Percentiles rank a stretch among this genome's conserved stretches.
Conservation (phyloP, 35 echinoderm and acorn worm genomes). For the Eucidaris tribuloides region DNA sequence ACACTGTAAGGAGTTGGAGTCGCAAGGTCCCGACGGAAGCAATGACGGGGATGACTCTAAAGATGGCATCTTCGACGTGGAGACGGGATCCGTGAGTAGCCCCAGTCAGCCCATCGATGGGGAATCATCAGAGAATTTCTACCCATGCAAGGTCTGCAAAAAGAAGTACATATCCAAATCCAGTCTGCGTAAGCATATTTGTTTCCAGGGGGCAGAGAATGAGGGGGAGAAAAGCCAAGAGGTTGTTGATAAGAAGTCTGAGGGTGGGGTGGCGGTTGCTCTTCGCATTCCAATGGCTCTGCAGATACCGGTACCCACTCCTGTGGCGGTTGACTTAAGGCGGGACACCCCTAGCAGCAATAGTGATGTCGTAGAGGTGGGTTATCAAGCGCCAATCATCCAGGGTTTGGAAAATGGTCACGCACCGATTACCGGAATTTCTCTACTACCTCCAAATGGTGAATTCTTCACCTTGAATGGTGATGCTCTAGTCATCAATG, state of each 20-base stretch:
- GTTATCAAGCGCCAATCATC: neutral
- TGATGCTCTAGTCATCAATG: conserved; percentile 25
- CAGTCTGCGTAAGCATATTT: conserved; percentile 88
- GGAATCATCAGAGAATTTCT: conserved; percentile 64
- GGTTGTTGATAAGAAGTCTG: neutral
- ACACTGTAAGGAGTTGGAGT: conserved; percentile 28
- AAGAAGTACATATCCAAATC: conserved; percentile 81
- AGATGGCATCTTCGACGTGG: conserved; percentile 25
- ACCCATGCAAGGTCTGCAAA: conserved; percentile 87
- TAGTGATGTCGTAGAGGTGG: conserved; percentile 16
- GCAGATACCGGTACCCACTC: conserved; percentile 27
- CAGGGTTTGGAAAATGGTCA: neutral
- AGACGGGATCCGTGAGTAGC: conserved; percentile 37
- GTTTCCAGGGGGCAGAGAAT: conserved; percentile 21
- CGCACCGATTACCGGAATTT: neutral
- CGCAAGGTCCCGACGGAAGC: neutral
- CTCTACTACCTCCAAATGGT: neutral
- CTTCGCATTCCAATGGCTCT: neutral
- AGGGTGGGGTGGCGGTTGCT: neutral
- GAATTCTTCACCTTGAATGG: conserved; percentile 20
- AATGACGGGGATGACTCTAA: conserved; percentile 1
- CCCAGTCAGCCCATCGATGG: conserved; percentile 34
- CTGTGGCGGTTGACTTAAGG: neutral
- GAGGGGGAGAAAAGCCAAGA: neutral
- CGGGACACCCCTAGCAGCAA: conserved; percentile 13